Conservation (phyloP, 1,140 invertebrate species). For the Tachypleus tridentatus region DNA sequence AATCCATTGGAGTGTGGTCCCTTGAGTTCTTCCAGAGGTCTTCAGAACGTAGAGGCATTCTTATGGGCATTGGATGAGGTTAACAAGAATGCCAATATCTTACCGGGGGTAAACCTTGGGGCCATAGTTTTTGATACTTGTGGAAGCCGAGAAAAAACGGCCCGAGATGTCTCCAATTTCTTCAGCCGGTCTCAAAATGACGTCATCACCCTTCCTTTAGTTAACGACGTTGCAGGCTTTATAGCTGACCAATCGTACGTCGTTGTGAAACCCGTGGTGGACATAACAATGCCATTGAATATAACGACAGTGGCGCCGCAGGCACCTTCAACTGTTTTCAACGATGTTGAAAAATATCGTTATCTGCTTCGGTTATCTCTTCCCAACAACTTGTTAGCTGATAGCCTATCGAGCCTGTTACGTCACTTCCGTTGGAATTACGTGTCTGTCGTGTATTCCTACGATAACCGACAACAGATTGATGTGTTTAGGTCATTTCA, state of each 20-base stretch:
- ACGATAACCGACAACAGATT: constrained; percentile 18
- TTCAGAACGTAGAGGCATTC: constrained; percentile 38
- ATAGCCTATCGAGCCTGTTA: constrained; percentile 23
- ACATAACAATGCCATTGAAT: constrained; percentile 21
- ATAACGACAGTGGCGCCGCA: constrained; percentile 26
- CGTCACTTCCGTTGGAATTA: constrained; percentile 26
- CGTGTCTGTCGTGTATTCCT: constrained; percentile 27
- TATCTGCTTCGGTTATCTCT: constrained; percentile 27
- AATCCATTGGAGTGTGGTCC: constrained; percentile 26
- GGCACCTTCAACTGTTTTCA: constrained; percentile 22
- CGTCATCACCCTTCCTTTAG: constrained; percentile 21
- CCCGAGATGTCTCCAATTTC: constrained; percentile 27
- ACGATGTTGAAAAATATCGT: constrained; percentile 24
- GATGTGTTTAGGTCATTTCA: constrained; percentile 26
- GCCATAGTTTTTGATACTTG: constrained; percentile 31
- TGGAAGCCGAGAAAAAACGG: constrained; percentile 23
- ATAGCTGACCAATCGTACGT: constrained; percentile 20
- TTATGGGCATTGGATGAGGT: constrained; percentile 38
- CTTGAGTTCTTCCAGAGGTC: constrained; percentile 12
- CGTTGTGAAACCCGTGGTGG: constrained; percentile 19
- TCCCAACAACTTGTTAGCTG: constrained; percentile 24
- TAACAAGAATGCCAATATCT: constrained; percentile 30
- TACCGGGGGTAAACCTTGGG: constrained; percentile 27
- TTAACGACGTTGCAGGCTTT: constrained; percentile 25
- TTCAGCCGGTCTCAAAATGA: constrained; percentile 19